These are phyloP conservation scores for Phodopus roborovskii DNA, from an alignment of 2,113 vertebrate genomes.

Conservation along the genomic window DNA sequence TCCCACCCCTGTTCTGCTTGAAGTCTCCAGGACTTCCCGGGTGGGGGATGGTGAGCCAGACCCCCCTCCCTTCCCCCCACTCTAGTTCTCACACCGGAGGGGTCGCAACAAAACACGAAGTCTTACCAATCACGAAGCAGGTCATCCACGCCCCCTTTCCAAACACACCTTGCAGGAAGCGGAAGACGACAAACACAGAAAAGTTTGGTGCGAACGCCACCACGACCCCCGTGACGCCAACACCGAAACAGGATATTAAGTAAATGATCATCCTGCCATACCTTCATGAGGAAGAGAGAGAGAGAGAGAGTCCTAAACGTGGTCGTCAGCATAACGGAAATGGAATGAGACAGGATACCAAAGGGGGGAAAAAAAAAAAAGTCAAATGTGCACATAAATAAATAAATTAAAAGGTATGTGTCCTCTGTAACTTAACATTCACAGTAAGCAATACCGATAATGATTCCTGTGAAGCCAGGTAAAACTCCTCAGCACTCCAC, in stretches of 20 bases:
- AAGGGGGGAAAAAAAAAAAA: too few species aligned
- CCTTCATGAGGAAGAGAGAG: conserved; percentile 85
- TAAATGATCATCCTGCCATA: conserved; percentile 93
- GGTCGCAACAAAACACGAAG: not conserved
- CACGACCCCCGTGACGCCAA: conserved; percentile 91
- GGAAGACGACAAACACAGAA: conserved; percentile 91
- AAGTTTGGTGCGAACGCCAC: conserved; percentile 94
- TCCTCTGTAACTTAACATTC: not conserved
- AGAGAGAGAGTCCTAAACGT: not conserved
- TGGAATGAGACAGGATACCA: not conserved
- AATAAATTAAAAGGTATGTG: not conserved
- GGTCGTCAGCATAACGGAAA: not conserved
- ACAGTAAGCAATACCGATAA: not conserved
- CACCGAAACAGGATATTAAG: conserved; percentile 91
- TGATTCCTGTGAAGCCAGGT: too few species aligned
- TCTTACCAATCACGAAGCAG: conserved; percentile 95
- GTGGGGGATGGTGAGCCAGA: fast-evolving
- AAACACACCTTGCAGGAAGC: conserved; percentile 93
- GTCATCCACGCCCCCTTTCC: conserved; percentile 97
- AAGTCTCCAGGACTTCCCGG: not conserved
- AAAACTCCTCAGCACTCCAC: not conserved
- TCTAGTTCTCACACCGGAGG: not conserved
- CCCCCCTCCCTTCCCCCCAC: not conserved
- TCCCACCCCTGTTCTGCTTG: not conserved
- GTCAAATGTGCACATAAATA: not conserved